phyloP scores from a whole-genome alignment of 2,113 vertebrate genomes.

The Hippopotamus amphibius region DNA sequence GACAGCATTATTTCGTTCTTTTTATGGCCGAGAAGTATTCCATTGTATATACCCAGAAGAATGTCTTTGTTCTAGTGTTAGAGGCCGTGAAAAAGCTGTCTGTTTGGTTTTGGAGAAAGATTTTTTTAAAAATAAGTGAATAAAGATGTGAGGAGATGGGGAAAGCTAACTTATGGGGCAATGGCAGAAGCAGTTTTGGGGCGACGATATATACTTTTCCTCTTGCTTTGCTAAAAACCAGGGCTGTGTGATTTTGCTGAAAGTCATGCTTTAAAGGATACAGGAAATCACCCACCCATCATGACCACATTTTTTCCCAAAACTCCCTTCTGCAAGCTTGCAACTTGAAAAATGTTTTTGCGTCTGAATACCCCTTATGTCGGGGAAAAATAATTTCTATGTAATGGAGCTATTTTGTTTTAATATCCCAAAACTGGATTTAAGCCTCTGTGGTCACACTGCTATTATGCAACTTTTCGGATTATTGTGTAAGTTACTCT shows the following conservation, averaged over 20 bases:
- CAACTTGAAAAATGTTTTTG: not conserved
- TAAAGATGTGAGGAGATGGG: not conserved
- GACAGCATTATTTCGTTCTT: not conserved
- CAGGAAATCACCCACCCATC: not conserved
- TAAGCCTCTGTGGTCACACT: not conserved
- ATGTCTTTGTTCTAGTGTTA: not conserved
- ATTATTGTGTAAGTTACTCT: slow-evolving; percentile 37
- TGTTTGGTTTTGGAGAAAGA: not conserved
- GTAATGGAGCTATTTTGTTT: not conserved
- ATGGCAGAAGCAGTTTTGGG: not conserved
- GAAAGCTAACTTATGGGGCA: not conserved
- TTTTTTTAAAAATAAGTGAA: not conserved
- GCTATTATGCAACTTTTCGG: not conserved
- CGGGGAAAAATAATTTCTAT: not conserved
- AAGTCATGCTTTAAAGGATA: not conserved
- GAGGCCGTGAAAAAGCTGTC: not conserved
- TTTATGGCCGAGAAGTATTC: not conserved
- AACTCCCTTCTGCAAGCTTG: not conserved
- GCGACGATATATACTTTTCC: not conserved
- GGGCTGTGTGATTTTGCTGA: not conserved
- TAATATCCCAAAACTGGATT: not conserved
- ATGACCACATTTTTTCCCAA: not conserved
- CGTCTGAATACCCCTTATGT: too few relatives aligned
- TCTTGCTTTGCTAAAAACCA: not conserved
- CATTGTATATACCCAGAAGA: not conserved